Percentiles rank a stretch among this genome's conserved stretches.
These are phyloP conservation scores for Poeciliopsis gracilis DNA, from an alignment of 2,797 vertebrate genomes.

Conservation along the genomic window DNA sequence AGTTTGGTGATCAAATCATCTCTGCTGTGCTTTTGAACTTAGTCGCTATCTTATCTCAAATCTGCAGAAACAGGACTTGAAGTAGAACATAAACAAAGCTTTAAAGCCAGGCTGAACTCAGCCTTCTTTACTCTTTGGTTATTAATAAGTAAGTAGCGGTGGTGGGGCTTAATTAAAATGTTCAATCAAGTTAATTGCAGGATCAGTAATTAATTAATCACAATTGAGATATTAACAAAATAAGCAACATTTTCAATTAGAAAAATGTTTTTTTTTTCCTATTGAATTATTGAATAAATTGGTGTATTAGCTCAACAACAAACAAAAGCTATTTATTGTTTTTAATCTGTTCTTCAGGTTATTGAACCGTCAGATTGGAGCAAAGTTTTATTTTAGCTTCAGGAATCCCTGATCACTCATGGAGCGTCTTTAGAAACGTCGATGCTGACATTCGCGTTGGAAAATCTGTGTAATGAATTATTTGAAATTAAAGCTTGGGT, in stretches of 20 bases:
- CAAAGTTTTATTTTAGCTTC: no score
- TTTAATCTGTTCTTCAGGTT: neutral
- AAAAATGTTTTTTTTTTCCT: no score
- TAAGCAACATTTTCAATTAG: neutral
- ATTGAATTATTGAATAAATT: no score
- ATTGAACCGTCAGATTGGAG: neutral
- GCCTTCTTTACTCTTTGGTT: neutral
- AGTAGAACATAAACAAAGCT: neutral
- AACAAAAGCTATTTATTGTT: no score
- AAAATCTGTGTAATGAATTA: no score
- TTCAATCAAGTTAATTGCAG: neutral
- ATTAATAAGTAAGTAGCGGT: neutral
- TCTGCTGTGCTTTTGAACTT: neutral
- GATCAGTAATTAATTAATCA: neutral
- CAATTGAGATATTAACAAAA: neutral
- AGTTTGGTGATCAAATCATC: slow-evolving; percentile 25
- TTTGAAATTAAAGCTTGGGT: no score
- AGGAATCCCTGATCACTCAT: no score
- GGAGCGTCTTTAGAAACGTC: no score
- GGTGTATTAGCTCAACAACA: no score
- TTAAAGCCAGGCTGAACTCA: neutral
- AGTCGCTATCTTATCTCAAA: neutral
- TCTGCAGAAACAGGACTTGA: neutral
- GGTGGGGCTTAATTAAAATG: no score
- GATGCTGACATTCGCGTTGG: no score